Evolutionary conservation across 2,113 vertebrate genomes (phyloP), one percentile per base, ranked within the genome.

Genomic region (Callionymus lyra): DNA sequence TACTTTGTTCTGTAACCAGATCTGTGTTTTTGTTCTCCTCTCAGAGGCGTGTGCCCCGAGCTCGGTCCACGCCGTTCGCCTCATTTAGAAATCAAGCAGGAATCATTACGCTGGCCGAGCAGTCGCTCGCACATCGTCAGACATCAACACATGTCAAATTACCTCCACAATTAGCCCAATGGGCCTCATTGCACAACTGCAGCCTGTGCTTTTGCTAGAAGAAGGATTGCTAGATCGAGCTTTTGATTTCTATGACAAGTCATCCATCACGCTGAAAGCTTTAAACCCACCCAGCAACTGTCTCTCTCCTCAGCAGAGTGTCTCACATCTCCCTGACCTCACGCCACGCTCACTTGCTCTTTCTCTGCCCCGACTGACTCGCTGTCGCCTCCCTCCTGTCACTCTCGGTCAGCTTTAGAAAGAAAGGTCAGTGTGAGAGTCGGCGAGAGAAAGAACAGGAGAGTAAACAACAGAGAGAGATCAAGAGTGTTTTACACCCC

Each of bases 401-500:
- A 76, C 65, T 76, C 74, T 70, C 51, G 56, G 64, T 74, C 76
- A 74, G 58, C 46, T 71, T 69, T 54, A 80, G 77, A 57, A 82
- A 79, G 78, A 80, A 79, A 79, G 73, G 79, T 82, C 81, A 73
- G 65, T 70, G 72, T 58, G 63, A 80, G 76, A 77, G 79, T 71
- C 67, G 59, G 60, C 46, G 61, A 73, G 80, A 74, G 66, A 79
- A 79, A 74, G 75, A 82, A 76, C 81, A 80, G 82, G 65, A 81
- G 81, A 84, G 77, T 86, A 84, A 86, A 85, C 81, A 84, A 68
- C 61, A 78, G 72, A 76, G 70, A 58, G 74, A 84, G 84, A 86
- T 86, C 84, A 85, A 86, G 82, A 82, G 76, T 63, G 47, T 82
- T 85, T 83, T 80, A 84, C 82, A 85, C 82, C 69, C 68, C 69